phyloP scores from a whole-genome alignment of 2,113 vertebrate species.

The Phaethornis superciliosus region DNA sequence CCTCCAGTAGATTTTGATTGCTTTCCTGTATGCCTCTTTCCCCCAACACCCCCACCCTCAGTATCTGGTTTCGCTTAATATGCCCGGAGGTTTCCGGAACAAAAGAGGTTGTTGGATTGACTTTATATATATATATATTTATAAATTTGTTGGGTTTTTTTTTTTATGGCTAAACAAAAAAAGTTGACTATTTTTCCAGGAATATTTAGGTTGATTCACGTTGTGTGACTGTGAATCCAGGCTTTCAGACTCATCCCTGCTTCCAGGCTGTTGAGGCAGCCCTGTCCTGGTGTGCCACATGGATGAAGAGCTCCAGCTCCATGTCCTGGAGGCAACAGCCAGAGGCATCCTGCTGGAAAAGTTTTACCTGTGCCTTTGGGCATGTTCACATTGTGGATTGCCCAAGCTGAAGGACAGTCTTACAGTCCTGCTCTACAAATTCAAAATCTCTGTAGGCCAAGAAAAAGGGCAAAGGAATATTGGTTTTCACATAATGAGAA shows the following conservation, averaged over 20 bases:
- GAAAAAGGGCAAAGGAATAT: background rate
- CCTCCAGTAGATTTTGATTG: slow-evolving; percentile 62
- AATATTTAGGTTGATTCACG: background rate
- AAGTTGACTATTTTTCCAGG: background rate
- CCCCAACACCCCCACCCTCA: background rate
- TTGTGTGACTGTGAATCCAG: background rate
- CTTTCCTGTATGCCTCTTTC: slow-evolving; percentile 43
- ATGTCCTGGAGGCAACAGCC: no score
- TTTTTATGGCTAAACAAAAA: slow-evolving; percentile 19
- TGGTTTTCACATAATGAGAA: background rate
- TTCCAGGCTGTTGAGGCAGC: background rate
- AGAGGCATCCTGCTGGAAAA: fast-evolving
- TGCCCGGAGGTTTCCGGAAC: slow-evolving; percentile 59
- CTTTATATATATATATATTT: background rate
- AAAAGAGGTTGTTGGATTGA: slow-evolving; percentile 23
- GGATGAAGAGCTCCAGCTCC: background rate
- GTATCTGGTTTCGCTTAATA: slow-evolving; percentile 64
- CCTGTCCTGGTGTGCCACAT: fast-evolving
- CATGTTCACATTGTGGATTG: background rate
- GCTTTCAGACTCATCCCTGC: background rate
- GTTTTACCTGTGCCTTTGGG: fast-evolving
- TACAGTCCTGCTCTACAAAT: background rate
- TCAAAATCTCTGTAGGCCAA: fast-evolving
- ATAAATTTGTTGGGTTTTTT: background rate
- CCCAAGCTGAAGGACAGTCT: background rate